A percentile compares a stretch with the other conserved stretches of the same genome.
These are phyloP conservation scores for Atta cephalotes DNA, from an alignment of 1,140 invertebrate genomes.

Conservation along the genomic window DNA sequence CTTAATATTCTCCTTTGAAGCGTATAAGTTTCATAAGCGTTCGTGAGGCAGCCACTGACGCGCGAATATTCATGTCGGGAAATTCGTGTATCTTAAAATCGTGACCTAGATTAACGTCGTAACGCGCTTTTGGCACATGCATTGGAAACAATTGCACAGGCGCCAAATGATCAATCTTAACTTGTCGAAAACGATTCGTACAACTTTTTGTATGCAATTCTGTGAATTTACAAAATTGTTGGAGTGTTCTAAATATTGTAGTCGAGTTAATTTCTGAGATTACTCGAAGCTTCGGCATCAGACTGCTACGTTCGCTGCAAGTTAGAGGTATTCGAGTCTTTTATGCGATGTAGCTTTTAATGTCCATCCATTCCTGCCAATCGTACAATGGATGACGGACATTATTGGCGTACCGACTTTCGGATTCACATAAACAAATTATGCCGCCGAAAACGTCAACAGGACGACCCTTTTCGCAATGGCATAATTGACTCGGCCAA, in stretches of 20 bases:
- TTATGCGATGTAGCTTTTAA: background rate
- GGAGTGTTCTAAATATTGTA: background rate
- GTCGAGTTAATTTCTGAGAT: background rate
- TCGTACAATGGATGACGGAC: background rate
- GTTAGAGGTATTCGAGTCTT: background rate
- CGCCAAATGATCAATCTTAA: conserved; percentile 52
- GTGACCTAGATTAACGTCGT: conserved; percentile 3
- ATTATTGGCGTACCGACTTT: background rate
- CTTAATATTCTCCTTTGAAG: background rate
- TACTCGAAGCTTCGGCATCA: background rate
- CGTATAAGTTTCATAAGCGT: background rate
- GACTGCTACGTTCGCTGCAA: background rate
- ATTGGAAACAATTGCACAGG: conserved; percentile 38
- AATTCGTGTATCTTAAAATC: background rate
- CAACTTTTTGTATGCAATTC: background rate
- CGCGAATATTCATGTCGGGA: conserved; percentile 8
- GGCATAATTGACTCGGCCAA: conserved; percentile 37
- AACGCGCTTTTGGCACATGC: conserved; percentile 35
- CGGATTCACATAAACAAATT: conserved; percentile 43
- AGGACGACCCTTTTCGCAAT: conserved; percentile 16
- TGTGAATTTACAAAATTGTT: conserved; percentile 2
- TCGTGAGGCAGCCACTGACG: background rate
- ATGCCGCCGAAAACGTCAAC: conserved; percentile 16
- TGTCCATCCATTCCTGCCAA: background rate
- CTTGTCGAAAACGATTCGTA: background rate